Evolutionary conservation across 2,888 invertebrate genomes (phyloP).

Genomic region (Cataglyphis altisquamis): DNA sequence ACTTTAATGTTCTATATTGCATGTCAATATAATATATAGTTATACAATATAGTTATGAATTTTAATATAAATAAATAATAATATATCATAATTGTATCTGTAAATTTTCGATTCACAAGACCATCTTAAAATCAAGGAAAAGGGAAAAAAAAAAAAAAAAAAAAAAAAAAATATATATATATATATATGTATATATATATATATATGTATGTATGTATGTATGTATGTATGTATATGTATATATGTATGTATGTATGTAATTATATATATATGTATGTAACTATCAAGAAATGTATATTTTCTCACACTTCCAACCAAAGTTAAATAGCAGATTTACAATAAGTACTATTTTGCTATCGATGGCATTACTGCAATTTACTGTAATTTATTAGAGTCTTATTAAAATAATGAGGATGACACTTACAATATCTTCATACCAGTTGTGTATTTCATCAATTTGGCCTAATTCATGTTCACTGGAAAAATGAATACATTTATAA

Average conservation of each 20-base stretch:
- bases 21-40: conserved; percentile 7
- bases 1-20: conserved; percentile 42
- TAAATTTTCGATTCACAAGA: not conserved
- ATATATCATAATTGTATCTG: conserved; percentile 15
- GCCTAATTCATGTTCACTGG: conserved; percentile 42
- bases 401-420: conserved; percentile 16
- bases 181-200: not conserved
- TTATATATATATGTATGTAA: not conserved
- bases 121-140: conserved; percentile 8
- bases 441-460: conserved; percentile 19
- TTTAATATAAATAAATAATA: conserved; percentile 26
- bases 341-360: conserved; percentile 41
- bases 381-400: conserved; percentile 13
- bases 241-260: too few relatives aligned
- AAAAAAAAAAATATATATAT: too few relatives aligned
- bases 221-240: too few relatives aligned
- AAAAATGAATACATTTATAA: not conserved
- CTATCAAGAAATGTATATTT: conserved; percentile 40
- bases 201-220: too few relatives aligned
- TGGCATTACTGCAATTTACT: conserved; percentile 21
- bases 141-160: not conserved
- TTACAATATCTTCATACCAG: not conserved
- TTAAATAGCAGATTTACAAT: conserved; percentile 39
- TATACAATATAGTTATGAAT: conserved; percentile 37
- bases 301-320: conserved; percentile 51